Percentiles rank a stretch among this genome's conserved stretches.
These are phyloP conservation scores for Oopsacas minuta DNA, from an alignment of 37 sponge, comb jelly and placozoan species.

Conservation along the genomic window DNA sequence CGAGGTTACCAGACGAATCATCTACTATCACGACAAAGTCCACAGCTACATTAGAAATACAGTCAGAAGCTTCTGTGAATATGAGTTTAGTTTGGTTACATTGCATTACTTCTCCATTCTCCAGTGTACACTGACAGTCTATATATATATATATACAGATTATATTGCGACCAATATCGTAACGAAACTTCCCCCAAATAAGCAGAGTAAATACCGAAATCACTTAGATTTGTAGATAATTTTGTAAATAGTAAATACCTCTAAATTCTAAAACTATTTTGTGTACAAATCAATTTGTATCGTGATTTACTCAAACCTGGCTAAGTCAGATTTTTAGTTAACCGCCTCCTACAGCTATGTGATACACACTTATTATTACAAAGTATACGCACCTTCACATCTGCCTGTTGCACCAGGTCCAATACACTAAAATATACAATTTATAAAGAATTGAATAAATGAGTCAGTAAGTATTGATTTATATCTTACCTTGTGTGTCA, in stretches of 20 bases:
- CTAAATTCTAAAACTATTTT: too few relatives aligned
- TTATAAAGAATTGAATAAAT: not conserved
- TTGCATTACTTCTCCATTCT: not conserved
- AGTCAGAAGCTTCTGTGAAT: not conserved
- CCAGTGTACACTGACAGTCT: not conserved
- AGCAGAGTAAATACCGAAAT: too few relatives aligned
- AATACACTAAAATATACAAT: not conserved
- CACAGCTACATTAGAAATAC: not conserved
- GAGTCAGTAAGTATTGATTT: too few relatives aligned
- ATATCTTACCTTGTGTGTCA: constrained; percentile 1
- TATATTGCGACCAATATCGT: too few relatives aligned
- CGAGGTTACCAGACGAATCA: not conserved
- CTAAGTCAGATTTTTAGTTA: too few relatives aligned
- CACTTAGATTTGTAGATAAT: too few relatives aligned
- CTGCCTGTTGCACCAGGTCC: not conserved
- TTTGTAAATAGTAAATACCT: too few relatives aligned
- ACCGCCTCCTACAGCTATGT: too few relatives aligned
- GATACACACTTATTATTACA: too few relatives aligned
- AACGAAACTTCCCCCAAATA: too few relatives aligned
- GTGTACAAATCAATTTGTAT: too few relatives aligned
- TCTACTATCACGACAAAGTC: not conserved
- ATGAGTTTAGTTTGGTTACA: not conserved
- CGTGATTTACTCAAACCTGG: too few relatives aligned
- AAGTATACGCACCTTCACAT: not conserved
- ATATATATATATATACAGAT: not conserved